Percentiles rank a stretch among this genome's conserved stretches.
Conservation (phyloP, 2,888 invertebrate genomes). For the Rotaria sp. region DNA sequence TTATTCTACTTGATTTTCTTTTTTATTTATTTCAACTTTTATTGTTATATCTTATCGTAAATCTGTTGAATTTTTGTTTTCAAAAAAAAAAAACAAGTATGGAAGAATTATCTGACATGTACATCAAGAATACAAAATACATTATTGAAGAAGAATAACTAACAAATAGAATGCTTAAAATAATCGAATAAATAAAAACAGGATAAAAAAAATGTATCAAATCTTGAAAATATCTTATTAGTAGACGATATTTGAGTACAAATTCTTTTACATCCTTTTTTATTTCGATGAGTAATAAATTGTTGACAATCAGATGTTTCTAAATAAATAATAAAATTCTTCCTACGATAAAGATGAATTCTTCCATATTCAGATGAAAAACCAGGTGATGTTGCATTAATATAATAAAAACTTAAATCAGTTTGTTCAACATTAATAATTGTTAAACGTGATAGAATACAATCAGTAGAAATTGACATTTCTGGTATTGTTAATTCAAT, state of each 20-base stretch:
- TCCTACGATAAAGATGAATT: constrained; percentile 38
- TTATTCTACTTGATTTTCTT: neutral
- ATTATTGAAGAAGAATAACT: neutral
- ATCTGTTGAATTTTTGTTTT: neutral
- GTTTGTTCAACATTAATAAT: constrained; percentile 5
- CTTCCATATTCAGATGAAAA: constrained; percentile 29
- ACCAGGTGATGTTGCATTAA: neutral
- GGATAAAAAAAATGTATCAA: neutral
- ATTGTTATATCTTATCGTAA: neutral
- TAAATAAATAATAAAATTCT: neutral
- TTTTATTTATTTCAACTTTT: neutral
- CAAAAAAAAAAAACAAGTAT: neutral
- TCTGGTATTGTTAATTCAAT: constrained; percentile 33
- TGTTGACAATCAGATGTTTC: constrained; percentile 40
- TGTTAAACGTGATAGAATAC: constrained; percentile 30
- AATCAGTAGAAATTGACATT: constrained; percentile 25
- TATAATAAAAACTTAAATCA: constrained; percentile 19
- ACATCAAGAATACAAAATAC: neutral
- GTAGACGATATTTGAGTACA: neutral
- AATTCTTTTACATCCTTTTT: constrained; percentile 38
- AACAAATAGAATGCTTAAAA: neutral
- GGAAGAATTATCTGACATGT: neutral
- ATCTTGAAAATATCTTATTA: neutral
- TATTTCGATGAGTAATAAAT: constrained; percentile 38
- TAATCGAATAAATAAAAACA: neutral